These are phyloP conservation scores for Zoroaster sp. DNA, from an alignment of 53 echinoderm and acorn worm genomes.

Conservation along the genomic window DNA sequence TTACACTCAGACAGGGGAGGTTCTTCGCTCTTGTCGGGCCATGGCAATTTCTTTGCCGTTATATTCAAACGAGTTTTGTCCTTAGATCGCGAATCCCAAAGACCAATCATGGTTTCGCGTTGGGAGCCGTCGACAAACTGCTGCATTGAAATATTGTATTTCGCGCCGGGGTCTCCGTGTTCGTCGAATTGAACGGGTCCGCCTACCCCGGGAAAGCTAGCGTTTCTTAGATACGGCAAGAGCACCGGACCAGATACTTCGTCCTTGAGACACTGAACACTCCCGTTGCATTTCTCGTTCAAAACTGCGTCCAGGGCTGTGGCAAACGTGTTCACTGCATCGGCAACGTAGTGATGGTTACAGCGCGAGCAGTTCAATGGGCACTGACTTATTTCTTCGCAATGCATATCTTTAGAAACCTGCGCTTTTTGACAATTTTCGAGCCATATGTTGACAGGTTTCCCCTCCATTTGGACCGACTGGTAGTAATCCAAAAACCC, in stretches of 20 bases:
- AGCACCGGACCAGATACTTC: background rate
- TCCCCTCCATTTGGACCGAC: too few relatives aligned
- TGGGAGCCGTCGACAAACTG: background rate
- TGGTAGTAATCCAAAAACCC: too few relatives aligned
- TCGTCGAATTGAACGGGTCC: slow-evolving; percentile 7
- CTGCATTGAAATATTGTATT: background rate
- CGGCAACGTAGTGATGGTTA: background rate
- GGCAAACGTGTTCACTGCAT: slow-evolving; percentile 77
- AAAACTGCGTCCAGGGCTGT: slow-evolving; percentile 57
- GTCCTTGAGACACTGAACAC: background rate
- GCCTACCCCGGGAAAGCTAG: background rate
- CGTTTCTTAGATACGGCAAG: background rate
- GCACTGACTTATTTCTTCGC: background rate
- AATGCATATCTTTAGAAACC: too few relatives aligned
- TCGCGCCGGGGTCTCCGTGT: slow-evolving; percentile 27
- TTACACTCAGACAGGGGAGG: slow-evolving; percentile 73
- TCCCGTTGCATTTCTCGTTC: background rate
- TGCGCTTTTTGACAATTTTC: too few relatives aligned
- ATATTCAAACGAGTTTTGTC: background rate
- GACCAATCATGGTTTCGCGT: background rate
- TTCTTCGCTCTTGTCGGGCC: background rate
- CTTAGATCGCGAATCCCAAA: background rate
- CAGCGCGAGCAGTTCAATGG: background rate
- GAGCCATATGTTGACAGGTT: too few relatives aligned
- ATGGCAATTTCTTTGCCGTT: background rate